Conservation (phyloP, 2,113 vertebrate genomes). For the Pterophyllum scalare region DNA sequence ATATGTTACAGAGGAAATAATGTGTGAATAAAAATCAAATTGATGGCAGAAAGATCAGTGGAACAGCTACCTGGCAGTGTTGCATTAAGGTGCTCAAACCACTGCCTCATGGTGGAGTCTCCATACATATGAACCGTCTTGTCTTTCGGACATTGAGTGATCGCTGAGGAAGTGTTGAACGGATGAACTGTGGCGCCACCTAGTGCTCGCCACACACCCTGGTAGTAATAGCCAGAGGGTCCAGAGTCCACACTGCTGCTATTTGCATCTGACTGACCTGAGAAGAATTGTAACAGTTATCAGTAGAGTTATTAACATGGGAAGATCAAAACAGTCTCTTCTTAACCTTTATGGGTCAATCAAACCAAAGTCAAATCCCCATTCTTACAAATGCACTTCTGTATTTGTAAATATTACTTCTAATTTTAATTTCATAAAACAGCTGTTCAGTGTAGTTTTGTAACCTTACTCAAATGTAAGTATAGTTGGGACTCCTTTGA, state of each 20-base stretch:
- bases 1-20: conserved; percentile 59
- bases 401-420: neutral
- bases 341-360: neutral
- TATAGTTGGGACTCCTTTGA: neutral
- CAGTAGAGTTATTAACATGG: neutral
- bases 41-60: neutral
- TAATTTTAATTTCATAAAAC: neutral
- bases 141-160: conserved; percentile 86
- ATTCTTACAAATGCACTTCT: too few relatives aligned
- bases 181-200: conserved; percentile 78
- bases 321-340: neutral
- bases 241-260: conserved; percentile 28
- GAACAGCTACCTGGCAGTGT: conserved; percentile 83
- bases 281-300: neutral
- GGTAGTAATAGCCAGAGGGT: conserved; percentile 88
- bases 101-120: conserved; percentile 93
- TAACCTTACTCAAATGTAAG: neutral
- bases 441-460: neutral
- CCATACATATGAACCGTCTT: conserved; percentile 89
- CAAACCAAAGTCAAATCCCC: neutral
- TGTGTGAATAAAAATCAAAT: neutral
- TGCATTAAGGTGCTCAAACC: conserved; percentile 88
- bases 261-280: conserved; percentile 29
- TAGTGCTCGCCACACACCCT: conserved; percentile 82
- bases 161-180: conserved; percentile 83